Evolutionary conservation across 2,113 vertebrate species (phyloP).

Genomic region (Etia nguti): DNA sequence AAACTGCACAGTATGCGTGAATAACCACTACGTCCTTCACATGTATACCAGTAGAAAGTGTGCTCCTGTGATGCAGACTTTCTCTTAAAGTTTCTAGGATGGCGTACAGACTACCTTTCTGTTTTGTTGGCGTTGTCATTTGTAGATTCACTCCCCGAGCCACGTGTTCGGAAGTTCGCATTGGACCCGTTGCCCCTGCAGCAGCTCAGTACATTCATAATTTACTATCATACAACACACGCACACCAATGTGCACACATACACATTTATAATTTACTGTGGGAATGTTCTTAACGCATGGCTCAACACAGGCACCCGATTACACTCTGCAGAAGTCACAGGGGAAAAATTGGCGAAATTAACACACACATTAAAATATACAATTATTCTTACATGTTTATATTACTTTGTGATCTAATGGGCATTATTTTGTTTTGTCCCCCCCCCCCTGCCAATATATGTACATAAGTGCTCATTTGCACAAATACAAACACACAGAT

Average conservation of each 20-base stretch:
- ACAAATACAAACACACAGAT: neutral
- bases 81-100: neutral
- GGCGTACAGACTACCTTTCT: neutral
- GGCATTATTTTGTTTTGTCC: neutral
- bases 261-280: conserved; percentile 71
- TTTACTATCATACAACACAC: conserved; percentile 46
- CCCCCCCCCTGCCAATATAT: neutral
- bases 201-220: conserved; percentile 60
- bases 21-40: neutral
- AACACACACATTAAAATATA: neutral
- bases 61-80: neutral
- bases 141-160: neutral
- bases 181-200: conserved; percentile 56
- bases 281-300: conserved; percentile 71
- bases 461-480: neutral
- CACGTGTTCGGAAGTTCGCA: conserved; percentile 7
- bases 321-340: conserved; percentile 30
- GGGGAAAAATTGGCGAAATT: conserved; percentile 9
- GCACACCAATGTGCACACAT: conserved; percentile 3
- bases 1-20: neutral
- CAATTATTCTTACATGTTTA: neutral
- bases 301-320: conserved; percentile 59
- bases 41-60: neutral
- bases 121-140: neutral
- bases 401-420: neutral